A percentile compares a stretch with the other conserved stretches of the same genome.
phyloP scores from a whole-genome alignment of 2,113 vertebrate species.

The Pseudopodoces humilis region DNA sequence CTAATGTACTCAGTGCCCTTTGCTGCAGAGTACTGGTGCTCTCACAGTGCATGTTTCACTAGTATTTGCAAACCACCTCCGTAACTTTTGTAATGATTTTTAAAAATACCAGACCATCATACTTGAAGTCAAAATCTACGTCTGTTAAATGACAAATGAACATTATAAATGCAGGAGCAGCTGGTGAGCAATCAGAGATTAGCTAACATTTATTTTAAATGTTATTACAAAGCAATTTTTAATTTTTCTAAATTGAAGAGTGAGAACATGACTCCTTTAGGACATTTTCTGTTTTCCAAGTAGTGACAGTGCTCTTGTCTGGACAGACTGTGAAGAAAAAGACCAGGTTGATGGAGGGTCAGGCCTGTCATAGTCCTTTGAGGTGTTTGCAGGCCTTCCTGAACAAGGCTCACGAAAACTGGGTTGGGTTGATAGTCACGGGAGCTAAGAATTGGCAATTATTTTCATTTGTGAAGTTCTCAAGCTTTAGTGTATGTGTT shows the following conservation, averaged over 20 bases:
- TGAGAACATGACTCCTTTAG: neutral
- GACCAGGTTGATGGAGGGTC: neutral
- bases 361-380: neutral
- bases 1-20: neutral
- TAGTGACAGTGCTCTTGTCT: neutral
- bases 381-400: neutral
- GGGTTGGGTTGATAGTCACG: neutral
- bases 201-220: neutral
- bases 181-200: neutral
- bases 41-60: neutral
- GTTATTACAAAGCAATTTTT: neutral
- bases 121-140: neutral
- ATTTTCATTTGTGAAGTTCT: neutral
- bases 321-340: neutral
- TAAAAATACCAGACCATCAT: neutral
- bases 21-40: neutral
- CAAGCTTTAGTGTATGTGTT: neutral
- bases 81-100: neutral
- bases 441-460: neutral
- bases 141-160: neutral
- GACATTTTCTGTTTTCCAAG: neutral
- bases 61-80: neutral
- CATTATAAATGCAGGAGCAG: neutral
- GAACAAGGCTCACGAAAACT: neutral
- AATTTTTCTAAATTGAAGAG: neutral